These are phyloP conservation scores for Sakesphorus luctuosus DNA, from an alignment of 2,113 vertebrate species.

Conservation along the genomic window DNA sequence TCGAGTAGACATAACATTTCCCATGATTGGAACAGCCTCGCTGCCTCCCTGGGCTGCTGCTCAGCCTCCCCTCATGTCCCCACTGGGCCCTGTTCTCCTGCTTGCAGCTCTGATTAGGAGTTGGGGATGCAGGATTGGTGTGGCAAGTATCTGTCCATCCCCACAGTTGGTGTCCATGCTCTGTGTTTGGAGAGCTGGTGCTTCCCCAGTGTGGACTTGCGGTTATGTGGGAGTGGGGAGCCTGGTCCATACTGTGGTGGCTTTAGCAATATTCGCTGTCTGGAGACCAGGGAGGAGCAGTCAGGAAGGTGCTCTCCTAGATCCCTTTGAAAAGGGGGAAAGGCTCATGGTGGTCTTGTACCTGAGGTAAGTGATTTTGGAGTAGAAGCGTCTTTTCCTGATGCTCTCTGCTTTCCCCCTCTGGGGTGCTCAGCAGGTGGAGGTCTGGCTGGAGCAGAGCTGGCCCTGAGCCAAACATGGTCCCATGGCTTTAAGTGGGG, in stretches of 20 bases:
- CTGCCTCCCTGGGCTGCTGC: background rate
- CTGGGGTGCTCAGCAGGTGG: background rate
- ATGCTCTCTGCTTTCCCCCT: background rate
- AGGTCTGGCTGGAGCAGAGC: background rate
- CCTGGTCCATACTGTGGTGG: rapidly evolving
- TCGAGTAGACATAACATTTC: background rate
- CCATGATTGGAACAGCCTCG: background rate
- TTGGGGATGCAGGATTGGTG: background rate
- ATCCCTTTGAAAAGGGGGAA: background rate
- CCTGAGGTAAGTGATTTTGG: background rate
- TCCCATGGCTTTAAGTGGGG: background rate
- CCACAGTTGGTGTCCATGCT: background rate
- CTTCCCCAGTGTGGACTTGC: background rate
- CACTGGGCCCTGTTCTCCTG: background rate
- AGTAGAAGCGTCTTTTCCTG: background rate
- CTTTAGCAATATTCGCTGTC: background rate
- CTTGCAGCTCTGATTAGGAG: background rate
- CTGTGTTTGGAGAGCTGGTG: background rate
- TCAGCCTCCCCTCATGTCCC: background rate
- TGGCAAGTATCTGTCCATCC: background rate
- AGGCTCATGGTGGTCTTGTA: background rate
- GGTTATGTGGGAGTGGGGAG: background rate
- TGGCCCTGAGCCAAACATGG: background rate
- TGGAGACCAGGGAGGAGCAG: background rate
- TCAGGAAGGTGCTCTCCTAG: background rate